Conservation (phyloP, 1,140 invertebrate species). For the Bradysia coprophila region DNA sequence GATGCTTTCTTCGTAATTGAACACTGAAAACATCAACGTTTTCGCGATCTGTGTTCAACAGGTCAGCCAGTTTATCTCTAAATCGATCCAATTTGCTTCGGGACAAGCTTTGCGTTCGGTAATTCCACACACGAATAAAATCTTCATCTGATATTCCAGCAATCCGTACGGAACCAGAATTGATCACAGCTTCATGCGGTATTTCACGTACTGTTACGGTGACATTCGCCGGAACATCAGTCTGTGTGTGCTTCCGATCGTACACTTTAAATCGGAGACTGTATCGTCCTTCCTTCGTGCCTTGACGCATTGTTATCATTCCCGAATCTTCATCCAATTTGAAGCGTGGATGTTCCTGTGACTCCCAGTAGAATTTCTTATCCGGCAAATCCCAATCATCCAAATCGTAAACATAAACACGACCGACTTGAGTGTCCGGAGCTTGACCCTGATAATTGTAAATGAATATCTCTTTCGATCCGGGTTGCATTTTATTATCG, state of each 20-base stretch:
- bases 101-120: constrained; percentile 62
- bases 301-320: constrained; percentile 87
- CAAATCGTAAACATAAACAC: constrained; percentile 88
- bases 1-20: constrained; percentile 64
- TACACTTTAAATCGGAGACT: constrained; percentile 82
- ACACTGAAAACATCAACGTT: constrained; percentile 95
- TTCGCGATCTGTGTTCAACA: constrained; percentile 63
- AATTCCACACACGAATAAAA: constrained; percentile 88
- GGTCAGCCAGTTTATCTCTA: constrained; percentile 64
- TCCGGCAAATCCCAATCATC: constrained; percentile 96
- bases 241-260: constrained; percentile 84
- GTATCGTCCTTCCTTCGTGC: constrained; percentile 70
- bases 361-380: constrained; percentile 91
- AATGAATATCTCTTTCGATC: constrained; percentile 89
- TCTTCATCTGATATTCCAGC: constrained; percentile 91
- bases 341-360: constrained; percentile 62
- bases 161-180: constrained; percentile 85
- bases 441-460: constrained; percentile 91
- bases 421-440: constrained; percentile 81
- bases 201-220: constrained; percentile 86
- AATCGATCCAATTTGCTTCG: constrained; percentile 80
- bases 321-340: constrained; percentile 79
- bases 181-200: constrained; percentile 84
- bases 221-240: constrained; percentile 80
- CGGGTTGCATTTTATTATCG: constrained; percentile 93